Conservation (phyloP, 1,140 invertebrate genomes). For the Argopecten irradians region DNA sequence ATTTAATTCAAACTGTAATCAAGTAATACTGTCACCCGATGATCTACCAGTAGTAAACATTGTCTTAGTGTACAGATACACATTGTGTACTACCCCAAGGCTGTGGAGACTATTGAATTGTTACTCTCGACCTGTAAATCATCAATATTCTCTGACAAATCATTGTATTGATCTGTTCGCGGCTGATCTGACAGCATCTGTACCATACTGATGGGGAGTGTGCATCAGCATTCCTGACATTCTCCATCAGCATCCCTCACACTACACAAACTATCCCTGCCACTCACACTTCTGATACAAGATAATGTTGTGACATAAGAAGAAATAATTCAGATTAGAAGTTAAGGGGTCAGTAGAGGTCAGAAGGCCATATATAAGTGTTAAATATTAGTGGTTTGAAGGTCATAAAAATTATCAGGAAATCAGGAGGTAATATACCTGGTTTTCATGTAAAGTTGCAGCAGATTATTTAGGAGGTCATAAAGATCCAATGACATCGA, state of each 20-base stretch:
- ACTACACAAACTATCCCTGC: background rate
- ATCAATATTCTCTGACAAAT: conserved; percentile 1
- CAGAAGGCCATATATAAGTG: too few relatives aligned
- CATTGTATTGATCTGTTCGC: background rate
- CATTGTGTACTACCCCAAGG: background rate
- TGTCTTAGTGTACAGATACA: background rate
- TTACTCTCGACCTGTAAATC: background rate
- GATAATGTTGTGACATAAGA: background rate
- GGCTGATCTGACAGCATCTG: background rate
- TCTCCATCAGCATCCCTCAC: background rate
- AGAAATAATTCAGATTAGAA: background rate
- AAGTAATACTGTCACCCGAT: too few relatives aligned
- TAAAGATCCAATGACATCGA: too few relatives aligned
- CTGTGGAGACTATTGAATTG: background rate
- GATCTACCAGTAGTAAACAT: too few relatives aligned
- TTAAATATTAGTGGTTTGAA: too few relatives aligned
- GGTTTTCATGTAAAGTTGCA: too few relatives aligned
- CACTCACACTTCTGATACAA: background rate
- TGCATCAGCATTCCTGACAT: background rate
- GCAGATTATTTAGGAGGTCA: too few relatives aligned
- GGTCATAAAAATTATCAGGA: too few relatives aligned
- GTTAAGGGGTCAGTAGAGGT: background rate
- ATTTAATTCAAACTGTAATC: too few relatives aligned
- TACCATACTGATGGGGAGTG: background rate
- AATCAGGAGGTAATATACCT: too few relatives aligned